phyloP scores from a whole-genome alignment of 2,113 vertebrate species.

The Addax nasomaculatus region DNA sequence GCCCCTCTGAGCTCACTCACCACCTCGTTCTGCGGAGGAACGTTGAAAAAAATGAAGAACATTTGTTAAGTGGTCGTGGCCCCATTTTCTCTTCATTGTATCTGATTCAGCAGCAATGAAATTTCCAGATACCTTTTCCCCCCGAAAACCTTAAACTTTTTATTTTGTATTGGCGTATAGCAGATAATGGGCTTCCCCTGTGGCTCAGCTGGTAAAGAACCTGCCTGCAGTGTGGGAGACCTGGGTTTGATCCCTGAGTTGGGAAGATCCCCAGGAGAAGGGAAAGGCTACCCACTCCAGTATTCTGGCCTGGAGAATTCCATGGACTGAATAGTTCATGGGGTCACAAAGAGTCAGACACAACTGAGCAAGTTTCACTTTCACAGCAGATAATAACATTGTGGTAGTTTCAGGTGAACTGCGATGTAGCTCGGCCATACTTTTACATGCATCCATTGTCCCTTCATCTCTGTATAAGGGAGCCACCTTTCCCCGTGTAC shows the following conservation, averaged over 20 bases:
- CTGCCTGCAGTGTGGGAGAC: background rate
- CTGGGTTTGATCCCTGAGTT: background rate
- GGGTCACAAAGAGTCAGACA: background rate
- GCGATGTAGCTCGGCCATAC: rapidly evolving
- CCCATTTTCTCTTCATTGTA: background rate
- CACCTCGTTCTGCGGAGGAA: constrained; percentile 76
- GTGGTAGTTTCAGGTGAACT: background rate
- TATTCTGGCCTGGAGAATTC: background rate
- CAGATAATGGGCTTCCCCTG: background rate
- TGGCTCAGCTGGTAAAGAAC: background rate
- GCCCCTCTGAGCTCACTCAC: constrained; percentile 75
- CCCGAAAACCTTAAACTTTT: background rate
- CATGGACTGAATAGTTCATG: background rate
- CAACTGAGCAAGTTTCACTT: background rate
- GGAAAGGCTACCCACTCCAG: background rate
- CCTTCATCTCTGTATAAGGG: background rate
- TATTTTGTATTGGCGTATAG: background rate
- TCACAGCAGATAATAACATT: background rate
- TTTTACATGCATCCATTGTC: background rate
- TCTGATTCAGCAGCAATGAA: background rate
- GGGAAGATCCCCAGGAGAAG: background rate
- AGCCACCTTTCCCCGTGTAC: background rate
- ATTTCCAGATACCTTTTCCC: background rate
- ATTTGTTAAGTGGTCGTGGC: constrained; percentile 24
- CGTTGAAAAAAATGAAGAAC: constrained; percentile 66